Evolutionary conservation across 2,888 invertebrate genomes (phyloP), one percentile per base, ranked within the genome.

Genomic region (Cheilosia variabilis): DNA sequence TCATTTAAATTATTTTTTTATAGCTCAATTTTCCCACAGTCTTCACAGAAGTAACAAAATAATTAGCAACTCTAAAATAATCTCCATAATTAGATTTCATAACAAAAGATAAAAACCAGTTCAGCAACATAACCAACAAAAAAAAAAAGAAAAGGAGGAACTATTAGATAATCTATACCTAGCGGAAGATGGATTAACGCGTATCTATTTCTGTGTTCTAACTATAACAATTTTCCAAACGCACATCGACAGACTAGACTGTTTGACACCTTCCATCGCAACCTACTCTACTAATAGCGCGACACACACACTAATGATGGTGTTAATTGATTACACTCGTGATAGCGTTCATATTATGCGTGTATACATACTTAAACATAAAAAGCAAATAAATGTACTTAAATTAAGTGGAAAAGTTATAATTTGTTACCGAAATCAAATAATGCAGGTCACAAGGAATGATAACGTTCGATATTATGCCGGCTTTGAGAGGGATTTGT

Each of bases 321-420:
- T 78, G 83, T 63, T 83, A 83, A 83, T 83, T 73, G 83, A 83
- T 83, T 83, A 78, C 45, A 66, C 58, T 76, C 31, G 66, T 69
- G 68, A 68, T 63, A 68, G 58, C 45, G 43, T 45, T 52, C 47
- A 69, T 52, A 60, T 19, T 9, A 50, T 13, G 5, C 24, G 22
- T 22, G 22, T 45, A n/a, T 55, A 22, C 2, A 34, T 43, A 53
- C 19, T 9, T 50, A 1, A 1, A 10, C 9, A 19, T 27, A 57
- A 1, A 34, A 50, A 68, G 62, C 34, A 52, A 15, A 66, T 31
- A 69, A 10, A 22, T 22, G 2, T 24, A 52, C 55, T 53, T 47
- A 62, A 69, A 75, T 63, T 69, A 69, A 75, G 17, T 43, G 13
- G 63, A 17, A 52, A 71, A 68, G 50, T 24, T 19, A 57, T 68